These are phyloP conservation scores for Tachina lurida DNA, from an alignment of 2,888 invertebrate genomes.

Conservation along the genomic window DNA sequence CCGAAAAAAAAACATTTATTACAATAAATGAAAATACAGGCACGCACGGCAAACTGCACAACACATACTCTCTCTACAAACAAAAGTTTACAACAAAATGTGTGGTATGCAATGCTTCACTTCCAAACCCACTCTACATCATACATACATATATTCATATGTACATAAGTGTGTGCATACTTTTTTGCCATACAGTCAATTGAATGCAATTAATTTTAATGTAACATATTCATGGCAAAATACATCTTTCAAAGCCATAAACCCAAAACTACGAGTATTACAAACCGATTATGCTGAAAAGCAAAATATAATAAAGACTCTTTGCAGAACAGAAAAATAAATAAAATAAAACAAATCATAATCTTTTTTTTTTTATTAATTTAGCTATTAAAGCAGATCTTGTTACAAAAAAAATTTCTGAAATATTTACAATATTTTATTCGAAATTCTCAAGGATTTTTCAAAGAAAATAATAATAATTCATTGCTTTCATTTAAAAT, in stretches of 20 bases:
- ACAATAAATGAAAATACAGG: slow-evolving; percentile 66
- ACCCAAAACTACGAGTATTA: background rate
- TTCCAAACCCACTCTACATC: background rate
- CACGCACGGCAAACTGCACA: slow-evolving; percentile 38
- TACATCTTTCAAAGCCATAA: slow-evolving; percentile 23
- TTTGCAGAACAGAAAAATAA: background rate
- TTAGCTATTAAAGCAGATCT: background rate
- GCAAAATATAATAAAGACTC: background rate
- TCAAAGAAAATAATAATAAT: too few species aligned
- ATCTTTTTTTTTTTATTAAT: background rate
- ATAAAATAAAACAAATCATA: background rate
- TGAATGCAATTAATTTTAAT: slow-evolving; percentile 47
- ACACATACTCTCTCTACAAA: slow-evolving; percentile 14
- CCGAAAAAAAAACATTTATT: slow-evolving; percentile 57
- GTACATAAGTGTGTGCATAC: background rate
- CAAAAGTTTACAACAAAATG: slow-evolving; percentile 46
- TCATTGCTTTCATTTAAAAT: too few species aligned
- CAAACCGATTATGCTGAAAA: slow-evolving; percentile 4
- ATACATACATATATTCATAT: too few species aligned
- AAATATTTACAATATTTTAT: too few species aligned
- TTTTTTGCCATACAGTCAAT: background rate
- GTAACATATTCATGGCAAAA: background rate
- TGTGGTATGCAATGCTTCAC: slow-evolving; percentile 3
- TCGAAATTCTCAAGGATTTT: too few species aligned
- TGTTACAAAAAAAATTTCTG: too few species aligned